Evolutionary conservation across 2,113 vertebrate genomes (phyloP), one percentile per base, ranked within the genome.

Genomic region (Furnarius figulus): DNA sequence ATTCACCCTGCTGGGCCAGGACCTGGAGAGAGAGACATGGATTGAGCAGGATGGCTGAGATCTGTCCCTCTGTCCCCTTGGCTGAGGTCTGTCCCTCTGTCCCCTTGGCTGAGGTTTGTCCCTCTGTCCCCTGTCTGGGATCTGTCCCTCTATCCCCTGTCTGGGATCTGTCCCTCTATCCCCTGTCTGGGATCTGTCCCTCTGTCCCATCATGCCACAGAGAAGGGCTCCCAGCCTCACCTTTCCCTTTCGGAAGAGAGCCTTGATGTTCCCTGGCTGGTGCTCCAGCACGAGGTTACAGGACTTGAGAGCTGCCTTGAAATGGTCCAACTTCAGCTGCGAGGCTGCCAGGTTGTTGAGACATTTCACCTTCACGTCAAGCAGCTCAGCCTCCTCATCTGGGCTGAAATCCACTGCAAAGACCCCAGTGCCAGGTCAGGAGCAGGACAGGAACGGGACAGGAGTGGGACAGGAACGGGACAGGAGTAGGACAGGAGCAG

Each of bases 341-440:
- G 99, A 98, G 4, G 99, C 99, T 1, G 99, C 99, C 98, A 99
- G 98, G 97, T 99, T 99, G 98, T 99, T 99, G 66, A 99, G 98
- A 97, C 99, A 99, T 91, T 99, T 99, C 91, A 99, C 98, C 97
- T 99, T 99, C 85, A 99, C 98, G 0, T 99, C 99, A 75, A 99
- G 83, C 86, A 99, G 96, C 67, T 99, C 98, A 1, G 97, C 97
- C 94, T 99, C 99, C 93, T 99, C 99, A 5, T 99, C 98, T 0
- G 97, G 95, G 25, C 90, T 98, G 90, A 99, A 98, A 78, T 99
- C 98, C 75, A 99, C 99, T 99, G 97, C 24, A 30, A 65, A 46
- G 53, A 78, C 47, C 62, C 87, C 75, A 5, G 28, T 47, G 50
- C 2, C 1, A 0, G 31, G 79, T 94, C n/a, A 94, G n/a, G 49